A percentile compares a stretch with the other conserved stretches of the same genome.
Conservation (phyloP, 2,113 vertebrate species). For the Rhynchopsitta pachyrhyncha region DNA sequence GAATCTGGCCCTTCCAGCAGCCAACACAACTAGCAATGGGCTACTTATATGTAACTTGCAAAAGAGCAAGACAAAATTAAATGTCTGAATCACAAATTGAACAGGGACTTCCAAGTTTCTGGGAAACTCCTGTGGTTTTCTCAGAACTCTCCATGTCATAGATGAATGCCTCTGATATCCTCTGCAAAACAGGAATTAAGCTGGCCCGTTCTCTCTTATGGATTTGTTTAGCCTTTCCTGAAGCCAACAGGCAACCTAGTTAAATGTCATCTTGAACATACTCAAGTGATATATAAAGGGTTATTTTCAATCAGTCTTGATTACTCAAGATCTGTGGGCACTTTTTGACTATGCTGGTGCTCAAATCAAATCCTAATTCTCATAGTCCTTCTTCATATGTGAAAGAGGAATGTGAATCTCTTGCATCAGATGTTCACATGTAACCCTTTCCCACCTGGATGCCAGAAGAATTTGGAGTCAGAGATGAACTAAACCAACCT, state of each 20-base stretch:
- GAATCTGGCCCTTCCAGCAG: background rate
- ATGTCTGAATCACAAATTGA: background rate
- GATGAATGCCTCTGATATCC: background rate
- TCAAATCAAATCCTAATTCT: background rate
- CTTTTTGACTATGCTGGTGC: background rate
- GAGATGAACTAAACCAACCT: background rate
- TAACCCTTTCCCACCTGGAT: background rate
- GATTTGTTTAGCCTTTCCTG: background rate
- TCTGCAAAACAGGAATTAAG: background rate
- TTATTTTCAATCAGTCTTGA: background rate
- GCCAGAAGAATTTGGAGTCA: background rate
- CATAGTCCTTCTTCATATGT: background rate
- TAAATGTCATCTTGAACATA: background rate
- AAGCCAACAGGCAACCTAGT: background rate
- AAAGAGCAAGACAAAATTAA: background rate
- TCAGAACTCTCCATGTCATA: background rate
- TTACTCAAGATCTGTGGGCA: background rate
- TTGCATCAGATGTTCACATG: background rate
- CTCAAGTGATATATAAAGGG: background rate
- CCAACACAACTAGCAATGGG: background rate
- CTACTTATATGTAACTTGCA: background rate
- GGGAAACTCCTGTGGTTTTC: background rate
- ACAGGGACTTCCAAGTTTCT: background rate
- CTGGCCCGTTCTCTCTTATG: background rate
- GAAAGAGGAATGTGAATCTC: background rate